A percentile compares a stretch with the other conserved stretches of the same genome.
These are phyloP conservation scores for Artemia franciscana DNA, from an alignment of 1,140 invertebrate species.

Conservation along the genomic window DNA sequence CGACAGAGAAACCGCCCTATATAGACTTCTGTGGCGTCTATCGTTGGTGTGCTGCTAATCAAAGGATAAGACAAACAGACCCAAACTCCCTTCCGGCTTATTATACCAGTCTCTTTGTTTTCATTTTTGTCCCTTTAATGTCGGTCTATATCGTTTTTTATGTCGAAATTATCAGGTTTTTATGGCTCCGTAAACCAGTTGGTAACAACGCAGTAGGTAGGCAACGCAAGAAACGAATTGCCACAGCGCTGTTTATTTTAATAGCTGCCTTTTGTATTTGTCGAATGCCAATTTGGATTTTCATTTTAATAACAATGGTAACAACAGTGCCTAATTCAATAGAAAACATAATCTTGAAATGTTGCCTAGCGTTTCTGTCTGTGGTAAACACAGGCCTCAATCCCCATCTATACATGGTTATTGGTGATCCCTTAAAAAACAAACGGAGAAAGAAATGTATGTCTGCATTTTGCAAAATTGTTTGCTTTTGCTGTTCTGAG, in stretches of 20 bases:
- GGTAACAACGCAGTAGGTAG: background rate
- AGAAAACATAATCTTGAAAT: slow-evolving; percentile 1
- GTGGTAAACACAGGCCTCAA: slow-evolving; percentile 8
- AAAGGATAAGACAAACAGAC: background rate
- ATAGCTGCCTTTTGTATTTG: background rate
- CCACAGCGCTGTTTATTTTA: slow-evolving; percentile 1
- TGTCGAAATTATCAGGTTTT: slow-evolving; percentile 4
- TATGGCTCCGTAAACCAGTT: slow-evolving; percentile 9
- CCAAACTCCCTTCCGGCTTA: slow-evolving; percentile 1
- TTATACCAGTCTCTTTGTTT: slow-evolving; percentile 1
- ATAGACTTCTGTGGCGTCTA: slow-evolving; percentile 2
- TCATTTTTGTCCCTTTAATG: slow-evolving; percentile 2
- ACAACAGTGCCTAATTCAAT: background rate
- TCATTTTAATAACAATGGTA: slow-evolving; percentile 1
- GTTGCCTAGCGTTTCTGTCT: slow-evolving; percentile 5
- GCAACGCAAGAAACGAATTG: slow-evolving; percentile 5
- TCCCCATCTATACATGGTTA: slow-evolving; percentile 8
- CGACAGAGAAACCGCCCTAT: background rate
- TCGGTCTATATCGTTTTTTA: slow-evolving; percentile 5
- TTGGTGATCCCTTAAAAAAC: slow-evolving; percentile 8
- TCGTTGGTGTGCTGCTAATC: background rate
- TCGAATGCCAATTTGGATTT: background rate
- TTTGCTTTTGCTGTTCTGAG: background rate
- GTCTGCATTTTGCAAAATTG: background rate
- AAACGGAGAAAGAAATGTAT: background rate